Conservation (phyloP, 2,113 vertebrate genomes). For the Hiodon tergisus region DNA sequence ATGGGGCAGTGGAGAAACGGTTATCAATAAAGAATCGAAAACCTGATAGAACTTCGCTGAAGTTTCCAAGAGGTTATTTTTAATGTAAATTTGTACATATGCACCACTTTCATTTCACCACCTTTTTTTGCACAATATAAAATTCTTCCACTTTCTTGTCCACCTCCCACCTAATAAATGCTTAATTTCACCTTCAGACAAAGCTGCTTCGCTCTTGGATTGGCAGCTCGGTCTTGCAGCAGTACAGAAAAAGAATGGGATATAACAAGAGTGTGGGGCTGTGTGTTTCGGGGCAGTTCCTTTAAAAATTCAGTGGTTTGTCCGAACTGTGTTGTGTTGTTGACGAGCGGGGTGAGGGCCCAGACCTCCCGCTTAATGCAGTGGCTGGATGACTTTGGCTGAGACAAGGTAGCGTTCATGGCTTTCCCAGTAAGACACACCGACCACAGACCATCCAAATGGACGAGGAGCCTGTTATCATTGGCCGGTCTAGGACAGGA, state of each 20-base stretch:
- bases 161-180: constrained; percentile 43
- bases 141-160: neutral
- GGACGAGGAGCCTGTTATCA: too few relatives aligned
- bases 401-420: neutral
- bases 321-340: too few relatives aligned
- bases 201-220: constrained; percentile 28
- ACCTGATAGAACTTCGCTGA: too few relatives aligned
- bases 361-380: too few relatives aligned
- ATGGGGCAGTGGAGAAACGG: too few relatives aligned
- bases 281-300: constrained; percentile 14
- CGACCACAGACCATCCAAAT: too few relatives aligned
- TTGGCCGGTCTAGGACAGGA: too few relatives aligned
- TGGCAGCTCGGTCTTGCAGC: constrained; percentile 19
- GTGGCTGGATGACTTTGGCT: too few relatives aligned
- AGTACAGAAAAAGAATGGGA: constrained; percentile 45
- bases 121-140: neutral
- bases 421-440: neutral
- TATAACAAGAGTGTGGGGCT: constrained; percentile 29
- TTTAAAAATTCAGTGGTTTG: neutral
- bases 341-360: neutral
- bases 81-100: too few relatives aligned
- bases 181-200: constrained; percentile 49
- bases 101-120: neutral
- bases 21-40: too few relatives aligned
- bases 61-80: too few relatives aligned